Evolutionary conservation across 30 jellyfish, hydroid and myxozoan species (phyloP).

Genomic region (Sanderia malayensis): DNA sequence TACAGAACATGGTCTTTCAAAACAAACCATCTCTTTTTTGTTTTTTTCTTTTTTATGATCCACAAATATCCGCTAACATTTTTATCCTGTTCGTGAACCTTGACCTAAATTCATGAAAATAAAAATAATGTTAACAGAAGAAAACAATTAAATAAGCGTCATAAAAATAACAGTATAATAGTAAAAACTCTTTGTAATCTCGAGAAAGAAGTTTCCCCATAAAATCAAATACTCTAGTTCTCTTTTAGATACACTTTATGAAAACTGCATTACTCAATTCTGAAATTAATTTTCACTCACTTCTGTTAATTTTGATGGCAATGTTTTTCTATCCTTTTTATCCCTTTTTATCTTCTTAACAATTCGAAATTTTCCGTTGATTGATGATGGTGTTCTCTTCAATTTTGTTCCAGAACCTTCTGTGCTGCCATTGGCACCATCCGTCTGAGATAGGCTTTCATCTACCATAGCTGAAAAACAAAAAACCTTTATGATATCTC

Average conservation of each 20-base stretch:
- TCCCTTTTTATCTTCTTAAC: conserved; percentile 27
- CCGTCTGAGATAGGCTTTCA: conserved; percentile 16
- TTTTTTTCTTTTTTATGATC: conserved; percentile 56
- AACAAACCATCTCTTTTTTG: conserved; percentile 86
- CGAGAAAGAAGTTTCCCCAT: too few relatives aligned
- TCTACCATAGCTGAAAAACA: conserved; percentile 10
- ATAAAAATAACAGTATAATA: too few relatives aligned
- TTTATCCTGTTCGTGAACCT: conserved; percentile 71
- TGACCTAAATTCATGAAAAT: conserved; percentile 20
- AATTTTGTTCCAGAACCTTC: conserved; percentile 7
- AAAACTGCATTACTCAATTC: too few relatives aligned
- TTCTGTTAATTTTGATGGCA: conserved; percentile 80
- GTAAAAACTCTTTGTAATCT: too few relatives aligned
- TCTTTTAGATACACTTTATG: too few relatives aligned
- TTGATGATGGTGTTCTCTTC: conserved; percentile 37
- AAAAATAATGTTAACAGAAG: too few relatives aligned
- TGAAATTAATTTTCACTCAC: too few relatives aligned
- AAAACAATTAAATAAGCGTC: too few relatives aligned
- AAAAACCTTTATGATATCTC: not conserved
- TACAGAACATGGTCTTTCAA: conserved; percentile 87
- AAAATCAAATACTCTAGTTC: too few relatives aligned
- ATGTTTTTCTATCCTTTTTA: conserved; percentile 28
- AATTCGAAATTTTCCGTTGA: conserved; percentile 45
- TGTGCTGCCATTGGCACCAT: not conserved
- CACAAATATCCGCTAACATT: conserved; percentile 66